Evolutionary conservation across 2,797 vertebrate genomes (phyloP).

Genomic region (Muraenolepis orangiensis): DNA sequence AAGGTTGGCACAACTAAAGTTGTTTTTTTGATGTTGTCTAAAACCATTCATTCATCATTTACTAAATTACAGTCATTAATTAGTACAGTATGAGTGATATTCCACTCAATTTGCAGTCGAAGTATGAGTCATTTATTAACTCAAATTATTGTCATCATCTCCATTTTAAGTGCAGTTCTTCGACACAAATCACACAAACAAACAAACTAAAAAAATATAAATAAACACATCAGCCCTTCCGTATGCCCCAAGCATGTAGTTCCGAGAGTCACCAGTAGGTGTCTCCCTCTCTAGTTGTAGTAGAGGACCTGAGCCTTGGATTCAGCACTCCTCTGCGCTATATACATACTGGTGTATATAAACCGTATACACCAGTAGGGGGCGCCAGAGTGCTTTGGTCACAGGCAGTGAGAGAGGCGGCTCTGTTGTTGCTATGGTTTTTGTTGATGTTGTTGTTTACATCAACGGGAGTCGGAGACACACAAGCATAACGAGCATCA

Average conservation of each 20-base stretch:
- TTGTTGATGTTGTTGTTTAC: no score
- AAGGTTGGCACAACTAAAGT: conserved; percentile 80
- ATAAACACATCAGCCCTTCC: conserved; percentile 50
- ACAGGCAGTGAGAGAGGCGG: conserved; percentile 70
- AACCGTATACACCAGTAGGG: no score
- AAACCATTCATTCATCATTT: conserved; percentile 16
- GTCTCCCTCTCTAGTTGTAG: conserved; percentile 6
- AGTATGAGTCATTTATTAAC: background rate
- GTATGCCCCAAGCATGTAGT: conserved; percentile 42
- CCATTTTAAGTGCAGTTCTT: background rate
- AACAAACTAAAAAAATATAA: background rate
- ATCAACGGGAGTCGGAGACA: conserved; percentile 44
- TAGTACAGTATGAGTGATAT: background rate
- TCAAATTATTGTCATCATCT: background rate
- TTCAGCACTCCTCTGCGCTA: conserved; percentile 22
- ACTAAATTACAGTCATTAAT: background rate
- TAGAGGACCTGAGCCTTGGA: conserved; percentile 9
- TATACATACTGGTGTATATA: no score
- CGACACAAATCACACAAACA: background rate
- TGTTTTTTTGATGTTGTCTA: conserved; percentile 18
- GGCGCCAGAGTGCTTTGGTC: conserved; percentile 48
- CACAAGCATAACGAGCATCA: conserved; percentile 40
- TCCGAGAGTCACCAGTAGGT: conserved; percentile 27
- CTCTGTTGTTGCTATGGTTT: conserved; percentile 41
- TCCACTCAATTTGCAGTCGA: background rate